These are phyloP conservation scores for Resseliella maxima DNA, from an alignment of 2,888 invertebrate species.

Conservation along the genomic window DNA sequence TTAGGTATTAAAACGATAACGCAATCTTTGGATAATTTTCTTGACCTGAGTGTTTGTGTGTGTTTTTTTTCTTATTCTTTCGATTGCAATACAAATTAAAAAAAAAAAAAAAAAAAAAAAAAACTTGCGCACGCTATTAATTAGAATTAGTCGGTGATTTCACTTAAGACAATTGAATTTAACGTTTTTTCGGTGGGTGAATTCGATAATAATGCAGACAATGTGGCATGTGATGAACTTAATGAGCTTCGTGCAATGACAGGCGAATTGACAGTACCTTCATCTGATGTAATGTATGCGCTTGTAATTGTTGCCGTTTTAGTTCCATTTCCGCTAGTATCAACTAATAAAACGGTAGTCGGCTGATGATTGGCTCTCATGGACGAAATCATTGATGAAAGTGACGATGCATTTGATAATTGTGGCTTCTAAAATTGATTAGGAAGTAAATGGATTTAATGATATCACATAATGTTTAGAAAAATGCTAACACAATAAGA, in stretches of 20 bases:
- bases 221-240: conserved; percentile 67
- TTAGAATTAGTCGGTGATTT: not conserved
- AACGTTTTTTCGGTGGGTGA: conserved; percentile 16
- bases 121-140: not conserved
- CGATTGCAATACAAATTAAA: not conserved
- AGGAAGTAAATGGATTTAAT: not conserved
- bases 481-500: not conserved
- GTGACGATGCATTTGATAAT: not conserved
- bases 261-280: not conserved
- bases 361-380: not conserved
- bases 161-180: not conserved
- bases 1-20: not conserved
- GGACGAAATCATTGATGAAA: not conserved
- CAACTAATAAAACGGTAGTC: conserved; percentile 35
- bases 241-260: conserved; percentile 62
- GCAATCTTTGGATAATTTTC: not conserved
- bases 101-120: not conserved
- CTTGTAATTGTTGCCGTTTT: conserved; percentile 58
- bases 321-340: conserved; percentile 53
- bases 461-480: not conserved
- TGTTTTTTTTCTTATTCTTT: not conserved
- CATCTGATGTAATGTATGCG: conserved; percentile 56
- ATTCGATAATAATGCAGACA: conserved; percentile 64
- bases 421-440: conserved; percentile 18
- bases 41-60: conserved; percentile 10